Conservation (phyloP, 2,113 vertebrate genomes). For the Platycercus adscitus region DNA sequence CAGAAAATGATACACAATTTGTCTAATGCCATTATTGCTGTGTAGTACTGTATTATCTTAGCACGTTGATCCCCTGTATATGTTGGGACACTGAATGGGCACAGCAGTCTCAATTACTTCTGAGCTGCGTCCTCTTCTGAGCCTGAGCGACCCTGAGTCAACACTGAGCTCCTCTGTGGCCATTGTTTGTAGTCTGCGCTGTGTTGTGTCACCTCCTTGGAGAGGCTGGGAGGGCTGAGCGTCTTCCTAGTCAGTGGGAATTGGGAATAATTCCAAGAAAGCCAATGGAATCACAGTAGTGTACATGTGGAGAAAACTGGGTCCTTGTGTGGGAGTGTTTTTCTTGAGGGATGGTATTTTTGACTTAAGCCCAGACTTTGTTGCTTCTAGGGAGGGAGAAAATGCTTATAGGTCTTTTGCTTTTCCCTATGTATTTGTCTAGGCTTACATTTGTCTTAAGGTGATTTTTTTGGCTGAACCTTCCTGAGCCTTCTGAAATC, state of each 20-base stretch:
- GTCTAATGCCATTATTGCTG: conserved; percentile 14
- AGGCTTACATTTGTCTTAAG: not conserved
- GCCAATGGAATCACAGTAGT: not conserved
- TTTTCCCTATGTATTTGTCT: not conserved
- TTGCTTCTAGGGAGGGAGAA: not conserved
- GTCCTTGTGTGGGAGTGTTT: not conserved
- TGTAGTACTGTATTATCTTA: not conserved
- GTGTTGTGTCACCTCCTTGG: conserved; percentile 11
- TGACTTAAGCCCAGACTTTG: not conserved
- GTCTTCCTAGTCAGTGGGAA: not conserved
- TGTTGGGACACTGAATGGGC: not conserved
- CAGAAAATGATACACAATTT: not conserved
- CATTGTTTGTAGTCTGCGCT: not conserved
- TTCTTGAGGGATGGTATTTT: not conserved
- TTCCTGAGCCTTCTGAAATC: not conserved
- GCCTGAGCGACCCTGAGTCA: not conserved
- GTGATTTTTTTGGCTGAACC: not conserved
- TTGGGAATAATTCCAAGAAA: not conserved
- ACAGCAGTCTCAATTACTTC: conserved; percentile 1
- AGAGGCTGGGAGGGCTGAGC: not conserved
- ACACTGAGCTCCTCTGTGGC: not conserved
- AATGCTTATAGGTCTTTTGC: not conserved
- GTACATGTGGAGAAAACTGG: not conserved
- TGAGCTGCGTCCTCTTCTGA: conserved; percentile 3
- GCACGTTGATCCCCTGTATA: not conserved